Conservation (phyloP, 2,888 invertebrate genomes). For the Drosophila subquinaria region DNA sequence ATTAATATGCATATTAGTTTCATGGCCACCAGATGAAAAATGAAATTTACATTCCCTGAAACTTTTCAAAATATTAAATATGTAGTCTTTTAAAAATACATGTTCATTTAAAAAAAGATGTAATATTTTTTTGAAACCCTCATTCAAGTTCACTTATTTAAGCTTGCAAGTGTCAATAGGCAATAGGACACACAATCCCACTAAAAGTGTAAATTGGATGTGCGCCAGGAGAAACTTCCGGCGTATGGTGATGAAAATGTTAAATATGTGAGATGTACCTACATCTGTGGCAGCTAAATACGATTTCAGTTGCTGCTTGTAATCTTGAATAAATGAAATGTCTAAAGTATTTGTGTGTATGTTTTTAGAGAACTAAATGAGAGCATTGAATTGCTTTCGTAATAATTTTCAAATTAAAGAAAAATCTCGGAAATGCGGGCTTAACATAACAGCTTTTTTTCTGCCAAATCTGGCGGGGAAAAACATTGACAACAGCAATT, state of each 20-base stretch:
- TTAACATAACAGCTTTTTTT: neutral
- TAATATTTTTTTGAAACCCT: constrained; percentile 26
- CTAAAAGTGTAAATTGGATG: constrained; percentile 16
- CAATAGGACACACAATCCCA: constrained; percentile 10
- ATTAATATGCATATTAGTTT: constrained; percentile 41
- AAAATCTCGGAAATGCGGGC: neutral
- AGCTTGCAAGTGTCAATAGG: constrained; percentile 14
- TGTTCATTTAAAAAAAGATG: constrained; percentile 28
- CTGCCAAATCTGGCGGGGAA: neutral
- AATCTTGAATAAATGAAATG: constrained; percentile 25
- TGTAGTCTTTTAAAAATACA: constrained; percentile 25
- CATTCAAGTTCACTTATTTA: constrained; percentile 23
- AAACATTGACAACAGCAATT: no score
- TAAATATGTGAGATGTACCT: constrained; percentile 16
- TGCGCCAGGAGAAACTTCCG: constrained; percentile 22
- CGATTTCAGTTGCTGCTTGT: constrained; percentile 25
- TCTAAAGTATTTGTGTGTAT: constrained; percentile 10
- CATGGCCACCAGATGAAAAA: constrained; percentile 23
- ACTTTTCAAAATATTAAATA: constrained; percentile 14
- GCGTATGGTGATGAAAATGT: constrained; percentile 25
- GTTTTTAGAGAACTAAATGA: neutral
- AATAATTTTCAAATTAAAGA: neutral
- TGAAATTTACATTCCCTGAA: constrained; percentile 48
- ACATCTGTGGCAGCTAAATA: constrained; percentile 42
- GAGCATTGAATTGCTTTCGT: neutral